Percentiles rank a stretch among this genome's conserved stretches.
phyloP scores from a whole-genome alignment of 2,888 invertebrate genomes.

The Acholoe squamosa region DNA sequence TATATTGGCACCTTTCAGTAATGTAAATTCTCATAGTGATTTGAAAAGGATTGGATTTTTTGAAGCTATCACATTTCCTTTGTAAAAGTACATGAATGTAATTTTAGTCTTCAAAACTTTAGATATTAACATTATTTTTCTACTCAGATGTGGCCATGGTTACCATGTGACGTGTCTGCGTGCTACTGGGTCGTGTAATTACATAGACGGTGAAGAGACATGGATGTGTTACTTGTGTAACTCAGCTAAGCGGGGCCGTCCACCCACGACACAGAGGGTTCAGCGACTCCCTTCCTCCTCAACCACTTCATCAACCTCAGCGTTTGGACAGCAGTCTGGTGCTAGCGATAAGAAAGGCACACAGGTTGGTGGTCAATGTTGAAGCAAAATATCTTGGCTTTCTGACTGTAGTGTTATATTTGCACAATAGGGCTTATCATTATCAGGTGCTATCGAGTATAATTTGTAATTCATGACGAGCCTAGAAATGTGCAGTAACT shows the following conservation, averaged over 20 bases:
- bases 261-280: background rate
- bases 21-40: no score
- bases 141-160: slow-evolving; percentile 81
- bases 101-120: no score
- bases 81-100: no score
- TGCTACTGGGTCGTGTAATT: slow-evolving; percentile 76
- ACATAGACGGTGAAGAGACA: slow-evolving; percentile 78
- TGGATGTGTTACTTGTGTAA: slow-evolving; percentile 80
- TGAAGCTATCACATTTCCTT: no score
- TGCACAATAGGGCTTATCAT: no score
- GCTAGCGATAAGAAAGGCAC: background rate
- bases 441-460: no score
- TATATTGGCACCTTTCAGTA: no score
- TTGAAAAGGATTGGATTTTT: no score
- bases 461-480: no score
- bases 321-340: background rate
- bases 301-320: slow-evolving; percentile 16
- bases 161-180: slow-evolving; percentile 81
- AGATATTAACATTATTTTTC: background rate
- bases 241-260: slow-evolving; percentile 74
- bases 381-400: no score
- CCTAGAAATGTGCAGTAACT: no score
- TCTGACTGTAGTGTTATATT: no score
- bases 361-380: slow-evolving; percentile 25
- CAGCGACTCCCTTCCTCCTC: slow-evolving; percentile 62